Evolutionary conservation across 2,888 invertebrate species (phyloP).

Genomic region (Salticus scenicus): DNA sequence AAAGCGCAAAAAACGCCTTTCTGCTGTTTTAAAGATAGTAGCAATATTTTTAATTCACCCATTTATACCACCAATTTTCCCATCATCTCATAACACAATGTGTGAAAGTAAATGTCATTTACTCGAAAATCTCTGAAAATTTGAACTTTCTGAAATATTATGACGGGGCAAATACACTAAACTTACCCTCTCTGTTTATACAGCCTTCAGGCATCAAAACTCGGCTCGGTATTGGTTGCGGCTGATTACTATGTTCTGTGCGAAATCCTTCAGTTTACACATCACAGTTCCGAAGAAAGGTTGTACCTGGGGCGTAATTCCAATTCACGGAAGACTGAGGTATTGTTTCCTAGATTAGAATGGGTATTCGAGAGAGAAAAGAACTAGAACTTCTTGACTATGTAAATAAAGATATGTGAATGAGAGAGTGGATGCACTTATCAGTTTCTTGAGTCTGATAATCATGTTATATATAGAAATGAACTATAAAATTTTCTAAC

Average conservation of each 20-base stretch:
- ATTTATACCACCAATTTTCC: too few relatives aligned
- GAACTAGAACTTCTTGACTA: too few relatives aligned
- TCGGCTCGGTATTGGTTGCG: background rate
- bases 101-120: slow-evolving; percentile 5
- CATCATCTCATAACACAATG: too few relatives aligned
- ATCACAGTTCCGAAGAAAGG: background rate
- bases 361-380: too few relatives aligned
- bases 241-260: background rate
- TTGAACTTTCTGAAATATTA: background rate
- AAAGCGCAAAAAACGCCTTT: too few relatives aligned
- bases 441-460: too few relatives aligned
- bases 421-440: too few relatives aligned
- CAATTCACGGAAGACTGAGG: background rate
- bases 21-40: too few relatives aligned
- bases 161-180: background rate
- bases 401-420: too few relatives aligned
- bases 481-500: too few relatives aligned
- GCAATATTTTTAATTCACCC: too few relatives aligned
- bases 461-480: too few relatives aligned
- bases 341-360: background rate
- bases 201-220: background rate
- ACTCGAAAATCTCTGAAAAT: background rate
- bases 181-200: background rate
- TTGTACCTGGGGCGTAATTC: background rate
- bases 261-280: background rate